Percentiles rank a stretch among this genome's conserved stretches.
phyloP scores from a whole-genome alignment of 2,113 vertebrate genomes.

The Odocoileus hemionus region DNA sequence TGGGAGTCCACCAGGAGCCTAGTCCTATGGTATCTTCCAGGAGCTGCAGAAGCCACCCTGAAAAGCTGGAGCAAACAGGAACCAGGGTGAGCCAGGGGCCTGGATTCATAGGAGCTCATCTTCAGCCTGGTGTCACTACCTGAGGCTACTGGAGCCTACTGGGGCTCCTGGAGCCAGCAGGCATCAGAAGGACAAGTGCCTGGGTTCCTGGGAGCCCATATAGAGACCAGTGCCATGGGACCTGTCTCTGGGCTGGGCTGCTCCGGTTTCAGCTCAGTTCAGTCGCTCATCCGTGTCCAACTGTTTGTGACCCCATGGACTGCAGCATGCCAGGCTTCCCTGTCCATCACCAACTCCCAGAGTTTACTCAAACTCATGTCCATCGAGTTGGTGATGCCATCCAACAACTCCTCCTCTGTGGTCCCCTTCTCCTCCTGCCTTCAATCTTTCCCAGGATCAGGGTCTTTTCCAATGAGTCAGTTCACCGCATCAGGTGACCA shows the following conservation, averaged over 20 bases:
- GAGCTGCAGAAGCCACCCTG: neutral
- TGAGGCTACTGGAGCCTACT: neutral
- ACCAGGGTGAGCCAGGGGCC: neutral
- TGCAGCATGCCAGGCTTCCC: neutral
- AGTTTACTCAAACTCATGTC: neutral
- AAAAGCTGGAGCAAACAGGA: neutral
- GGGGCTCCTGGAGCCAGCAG: neutral
- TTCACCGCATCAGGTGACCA: neutral
- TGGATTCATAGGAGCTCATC: neutral
- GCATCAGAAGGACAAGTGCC: neutral
- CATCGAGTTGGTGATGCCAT: neutral
- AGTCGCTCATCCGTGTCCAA: neutral
- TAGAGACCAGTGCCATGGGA: neutral
- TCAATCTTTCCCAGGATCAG: neutral
- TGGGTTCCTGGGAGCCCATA: neutral
- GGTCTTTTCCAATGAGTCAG: neutral
- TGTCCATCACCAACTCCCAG: neutral
- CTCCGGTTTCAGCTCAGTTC: neutral
- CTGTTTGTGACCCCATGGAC: accelerated
- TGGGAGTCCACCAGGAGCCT: neutral
- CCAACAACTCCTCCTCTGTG: neutral
- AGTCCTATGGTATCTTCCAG: neutral
- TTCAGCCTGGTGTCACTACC: neutral
- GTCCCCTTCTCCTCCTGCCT: neutral
- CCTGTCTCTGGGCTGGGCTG: neutral